Conservation (phyloP, 1,140 invertebrate species). For the Drosophila pectinifera region DNA sequence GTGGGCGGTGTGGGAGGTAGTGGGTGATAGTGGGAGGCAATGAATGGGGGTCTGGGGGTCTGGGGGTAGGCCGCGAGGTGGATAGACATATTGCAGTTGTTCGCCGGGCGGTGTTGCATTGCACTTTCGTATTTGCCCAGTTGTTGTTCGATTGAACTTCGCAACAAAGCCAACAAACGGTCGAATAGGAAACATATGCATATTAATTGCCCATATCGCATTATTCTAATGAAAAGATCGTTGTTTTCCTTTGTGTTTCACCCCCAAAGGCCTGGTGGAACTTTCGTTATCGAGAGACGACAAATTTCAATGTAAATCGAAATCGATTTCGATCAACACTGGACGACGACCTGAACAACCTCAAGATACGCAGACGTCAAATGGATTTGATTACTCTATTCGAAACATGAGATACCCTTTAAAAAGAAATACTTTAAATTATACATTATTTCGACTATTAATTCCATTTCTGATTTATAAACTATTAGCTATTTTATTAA, state of each 20-base stretch:
- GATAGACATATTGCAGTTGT: constrained; percentile 49
- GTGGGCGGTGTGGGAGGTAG: background rate
- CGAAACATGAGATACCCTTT: background rate
- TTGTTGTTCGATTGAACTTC: constrained; percentile 72
- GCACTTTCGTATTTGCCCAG: constrained; percentile 75
- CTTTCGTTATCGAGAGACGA: constrained; percentile 37
- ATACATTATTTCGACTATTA: no score
- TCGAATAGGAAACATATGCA: constrained; percentile 70
- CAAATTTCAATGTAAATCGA: constrained; percentile 66
- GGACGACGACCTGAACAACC: constrained; percentile 69
- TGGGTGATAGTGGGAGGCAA: constrained; percentile 7
- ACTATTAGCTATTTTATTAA: background rate
- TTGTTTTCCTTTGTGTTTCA: constrained; percentile 12
- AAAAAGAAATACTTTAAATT: background rate
- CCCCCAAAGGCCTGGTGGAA: constrained; percentile 1
- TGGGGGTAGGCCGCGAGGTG: background rate
- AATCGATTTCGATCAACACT: constrained; percentile 58
- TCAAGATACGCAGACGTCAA: constrained; percentile 36
- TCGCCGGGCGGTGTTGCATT: constrained; percentile 54
- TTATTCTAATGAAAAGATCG: constrained; percentile 67
- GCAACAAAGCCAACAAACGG: constrained; percentile 35
- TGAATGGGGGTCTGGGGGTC: background rate
- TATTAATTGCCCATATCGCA: constrained; percentile 72
- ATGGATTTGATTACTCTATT: constrained; percentile 1
- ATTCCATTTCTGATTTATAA: no score